A percentile compares a stretch with the other conserved stretches of the same genome.
These are phyloP conservation scores for Cyprinodon diabolis DNA, from an alignment of 2,797 vertebrate genomes.

Conservation along the genomic window DNA sequence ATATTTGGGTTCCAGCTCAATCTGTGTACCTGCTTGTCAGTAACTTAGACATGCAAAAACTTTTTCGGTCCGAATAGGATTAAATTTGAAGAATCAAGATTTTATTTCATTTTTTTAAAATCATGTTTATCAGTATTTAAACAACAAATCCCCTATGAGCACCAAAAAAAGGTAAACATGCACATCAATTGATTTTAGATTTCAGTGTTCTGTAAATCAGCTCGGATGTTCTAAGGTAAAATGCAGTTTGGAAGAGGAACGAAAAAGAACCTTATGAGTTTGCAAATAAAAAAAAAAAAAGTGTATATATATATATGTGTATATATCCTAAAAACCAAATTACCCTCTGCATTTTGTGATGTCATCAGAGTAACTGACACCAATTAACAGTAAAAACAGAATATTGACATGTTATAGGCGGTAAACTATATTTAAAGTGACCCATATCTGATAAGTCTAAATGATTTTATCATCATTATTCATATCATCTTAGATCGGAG, in stretches of 20 bases:
- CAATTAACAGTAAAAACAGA: neutral
- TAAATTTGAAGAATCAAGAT: too few species aligned
- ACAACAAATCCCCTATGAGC: neutral
- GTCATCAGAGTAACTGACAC: neutral
- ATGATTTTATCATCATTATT: neutral
- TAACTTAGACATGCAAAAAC: too few species aligned
- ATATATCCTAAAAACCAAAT: too few species aligned
- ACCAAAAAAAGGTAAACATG: neutral
- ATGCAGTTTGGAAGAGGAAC: neutral
- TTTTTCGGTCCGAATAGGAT: too few species aligned
- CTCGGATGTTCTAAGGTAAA: neutral
- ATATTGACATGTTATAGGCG: neutral
- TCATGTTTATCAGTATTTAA: too few species aligned
- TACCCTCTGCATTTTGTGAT: neutral
- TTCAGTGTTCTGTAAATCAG: neutral
- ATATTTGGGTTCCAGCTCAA: neutral
- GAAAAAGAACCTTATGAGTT: neutral
- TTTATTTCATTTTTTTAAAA: too few species aligned
- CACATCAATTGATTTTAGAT: neutral
- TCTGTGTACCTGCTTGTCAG: too few species aligned
- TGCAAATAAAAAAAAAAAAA: neutral
- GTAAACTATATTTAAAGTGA: neutral
- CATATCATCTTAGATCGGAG: slow-evolving; percentile 11
- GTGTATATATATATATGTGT: too few species aligned
- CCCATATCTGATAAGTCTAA: neutral